These are phyloP conservation scores for Halichoeres trimaculatus DNA, from an alignment of 2,113 vertebrate species.

Conservation along the genomic window DNA sequence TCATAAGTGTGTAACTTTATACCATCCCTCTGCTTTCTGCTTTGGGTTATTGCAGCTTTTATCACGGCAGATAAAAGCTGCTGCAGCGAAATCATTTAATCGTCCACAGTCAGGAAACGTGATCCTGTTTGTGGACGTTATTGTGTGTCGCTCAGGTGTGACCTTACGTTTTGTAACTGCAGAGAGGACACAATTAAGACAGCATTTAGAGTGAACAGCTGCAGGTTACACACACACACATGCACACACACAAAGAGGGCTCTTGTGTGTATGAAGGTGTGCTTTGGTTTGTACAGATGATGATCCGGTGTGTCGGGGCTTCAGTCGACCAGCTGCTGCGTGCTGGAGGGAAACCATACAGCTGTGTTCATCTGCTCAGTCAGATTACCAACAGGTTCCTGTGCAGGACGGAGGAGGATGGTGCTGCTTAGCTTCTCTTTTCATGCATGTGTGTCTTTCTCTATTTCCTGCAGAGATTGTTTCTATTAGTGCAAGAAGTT, in stretches of 20 bases:
- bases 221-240: not conserved
- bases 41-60: conserved; percentile 7
- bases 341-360: conserved; percentile 8
- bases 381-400: conserved; percentile 24
- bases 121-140: conserved; percentile 22
- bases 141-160: conserved; percentile 1
- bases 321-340: conserved; percentile 11
- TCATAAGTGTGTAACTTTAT: not conserved
- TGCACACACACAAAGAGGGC: not conserved
- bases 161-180: conserved; percentile 4
- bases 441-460: not conserved
- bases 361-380: conserved; percentile 30
- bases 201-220: conserved; percentile 4
- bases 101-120: not conserved
- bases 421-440: not conserved
- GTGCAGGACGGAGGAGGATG: not conserved
- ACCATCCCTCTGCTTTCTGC: not conserved
- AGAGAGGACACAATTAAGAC: not conserved
- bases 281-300: conserved; percentile 3
- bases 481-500: too few species aligned
- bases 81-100: not conserved
- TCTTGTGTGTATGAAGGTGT: conserved; percentile 7
- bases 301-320: conserved; percentile 26
- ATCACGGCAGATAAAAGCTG: conserved; percentile 13
- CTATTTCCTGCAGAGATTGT: not conserved